A percentile compares a stretch with the other conserved stretches of the same genome.
phyloP scores from a whole-genome alignment of 2,888 invertebrate genomes.

The Pteria penguin region DNA sequence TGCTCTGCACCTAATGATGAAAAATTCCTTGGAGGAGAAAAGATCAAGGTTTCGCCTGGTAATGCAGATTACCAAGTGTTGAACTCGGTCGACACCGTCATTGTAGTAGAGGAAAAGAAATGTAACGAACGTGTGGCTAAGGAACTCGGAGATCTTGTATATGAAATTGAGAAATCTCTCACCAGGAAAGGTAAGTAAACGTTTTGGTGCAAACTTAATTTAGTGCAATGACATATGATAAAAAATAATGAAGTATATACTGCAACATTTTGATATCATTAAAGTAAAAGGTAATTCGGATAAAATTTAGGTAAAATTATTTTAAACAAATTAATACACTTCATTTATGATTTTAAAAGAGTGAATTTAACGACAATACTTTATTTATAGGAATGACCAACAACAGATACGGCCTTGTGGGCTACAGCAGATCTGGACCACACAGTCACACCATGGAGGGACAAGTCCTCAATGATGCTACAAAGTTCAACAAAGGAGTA shows the following conservation, averaged over 20 bases:
- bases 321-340: too few species aligned
- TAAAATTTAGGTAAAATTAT: too few species aligned
- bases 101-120: slow-evolving; percentile 89
- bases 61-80: slow-evolving; percentile 78
- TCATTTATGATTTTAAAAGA: too few species aligned
- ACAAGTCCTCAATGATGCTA: slow-evolving; percentile 67
- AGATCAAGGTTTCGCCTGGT: slow-evolving; percentile 35
- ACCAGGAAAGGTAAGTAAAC: slow-evolving; percentile 61
- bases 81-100: slow-evolving; percentile 89
- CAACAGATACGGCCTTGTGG: slow-evolving; percentile 85
- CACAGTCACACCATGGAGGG: slow-evolving; percentile 84
- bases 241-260: too few species aligned
- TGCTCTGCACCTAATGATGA: slow-evolving; percentile 50
- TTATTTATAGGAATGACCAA: slow-evolving; percentile 73
- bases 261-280: too few species aligned
- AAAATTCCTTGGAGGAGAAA: slow-evolving; percentile 47
- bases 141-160: slow-evolving; percentile 69
- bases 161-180: slow-evolving; percentile 70
- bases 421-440: slow-evolving; percentile 89
- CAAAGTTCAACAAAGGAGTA: slow-evolving; percentile 63
- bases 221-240: too few species aligned
- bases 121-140: slow-evolving; percentile 87
- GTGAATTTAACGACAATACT: too few species aligned
- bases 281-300: too few species aligned
- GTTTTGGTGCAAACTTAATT: too few species aligned